These are phyloP conservation scores for Natator depressus DNA, from an alignment of 2,113 vertebrate species.

Conservation along the genomic window DNA sequence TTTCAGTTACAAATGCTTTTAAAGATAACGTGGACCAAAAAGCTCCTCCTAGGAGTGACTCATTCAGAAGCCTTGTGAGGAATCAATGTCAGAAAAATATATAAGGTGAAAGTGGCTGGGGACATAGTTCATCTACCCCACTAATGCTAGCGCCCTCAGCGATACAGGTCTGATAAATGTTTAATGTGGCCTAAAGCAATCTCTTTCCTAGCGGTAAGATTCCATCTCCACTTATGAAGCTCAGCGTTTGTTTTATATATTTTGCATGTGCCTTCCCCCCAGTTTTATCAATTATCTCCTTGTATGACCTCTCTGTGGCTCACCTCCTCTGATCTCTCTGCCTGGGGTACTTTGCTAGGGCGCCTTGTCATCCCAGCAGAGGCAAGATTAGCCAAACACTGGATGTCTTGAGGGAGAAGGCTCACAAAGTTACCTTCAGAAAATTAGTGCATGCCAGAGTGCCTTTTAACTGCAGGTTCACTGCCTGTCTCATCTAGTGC, in stretches of 20 bases:
- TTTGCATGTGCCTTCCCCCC: not conserved
- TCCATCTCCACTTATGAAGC: not conserved
- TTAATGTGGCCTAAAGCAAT: not conserved
- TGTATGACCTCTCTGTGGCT: not conserved
- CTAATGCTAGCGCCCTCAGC: not conserved
- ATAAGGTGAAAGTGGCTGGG: not conserved
- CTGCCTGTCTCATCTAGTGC: not conserved
- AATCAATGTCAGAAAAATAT: not conserved
- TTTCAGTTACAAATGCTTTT: not conserved
- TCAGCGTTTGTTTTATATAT: not conserved
- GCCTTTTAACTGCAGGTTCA: not conserved
- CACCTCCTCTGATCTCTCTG: too few relatives aligned
- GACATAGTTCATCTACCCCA: not conserved
- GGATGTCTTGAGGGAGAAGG: not conserved
- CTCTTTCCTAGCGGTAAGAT: not conserved
- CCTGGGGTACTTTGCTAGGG: not conserved
- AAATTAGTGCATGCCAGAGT: not conserved
- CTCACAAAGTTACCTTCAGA: not conserved
- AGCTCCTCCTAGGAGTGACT: not conserved
- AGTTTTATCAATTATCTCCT: not conserved
- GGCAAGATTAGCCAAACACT: not conserved
- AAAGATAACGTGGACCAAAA: not conserved
- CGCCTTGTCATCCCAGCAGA: not conserved
- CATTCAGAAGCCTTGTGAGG: not conserved
- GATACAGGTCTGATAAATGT: accelerated